phyloP scores from a whole-genome alignment of 2,113 vertebrate species.

The Delphinus delphis region DNA sequence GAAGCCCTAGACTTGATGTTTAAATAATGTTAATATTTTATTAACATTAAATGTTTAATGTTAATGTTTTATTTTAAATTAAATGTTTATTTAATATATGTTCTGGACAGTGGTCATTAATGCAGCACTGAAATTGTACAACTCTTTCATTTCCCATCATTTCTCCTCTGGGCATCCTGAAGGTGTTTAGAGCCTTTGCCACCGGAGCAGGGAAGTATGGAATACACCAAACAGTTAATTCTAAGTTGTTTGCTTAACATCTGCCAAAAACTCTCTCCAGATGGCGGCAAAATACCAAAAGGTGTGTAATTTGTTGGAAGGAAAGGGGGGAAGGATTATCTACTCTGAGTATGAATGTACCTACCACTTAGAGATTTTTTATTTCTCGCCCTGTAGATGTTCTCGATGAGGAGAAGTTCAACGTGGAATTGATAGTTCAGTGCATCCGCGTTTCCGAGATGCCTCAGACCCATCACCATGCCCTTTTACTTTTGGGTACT shows the following conservation, averaged over 20 bases:
- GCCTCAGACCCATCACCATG: conserved; percentile 97
- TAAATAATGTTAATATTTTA: too few relatives aligned
- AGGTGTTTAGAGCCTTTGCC: conserved; percentile 89
- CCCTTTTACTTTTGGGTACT: conserved; percentile 92
- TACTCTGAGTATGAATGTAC: not conserved
- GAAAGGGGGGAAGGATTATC: too few relatives aligned
- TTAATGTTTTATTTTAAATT: not conserved
- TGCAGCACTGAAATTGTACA: not conserved
- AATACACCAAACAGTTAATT: conserved; percentile 96
- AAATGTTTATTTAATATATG: not conserved
- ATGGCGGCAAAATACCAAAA: conserved; percentile 83
- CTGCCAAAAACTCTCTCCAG: conserved; percentile 89
- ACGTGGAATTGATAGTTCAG: conserved; percentile 96
- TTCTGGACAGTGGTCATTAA: not conserved
- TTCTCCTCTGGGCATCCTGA: not conserved
- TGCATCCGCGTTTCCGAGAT: conserved; percentile 91
- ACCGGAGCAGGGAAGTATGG: conserved; percentile 86
- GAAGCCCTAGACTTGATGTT: too few relatives aligned
- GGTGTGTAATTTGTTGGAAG: conserved; percentile 78
- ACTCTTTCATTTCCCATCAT: not conserved
- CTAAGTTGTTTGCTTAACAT: conserved; percentile 93
- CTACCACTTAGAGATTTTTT: not conserved
- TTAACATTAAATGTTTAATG: not conserved
- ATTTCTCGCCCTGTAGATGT: conserved; percentile 80
- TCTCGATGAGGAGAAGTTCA: conserved; percentile 96